Base-by-base conservation (phyloP, 2,888 invertebrate species). In the Mechanitis mazaeus region DNA sequence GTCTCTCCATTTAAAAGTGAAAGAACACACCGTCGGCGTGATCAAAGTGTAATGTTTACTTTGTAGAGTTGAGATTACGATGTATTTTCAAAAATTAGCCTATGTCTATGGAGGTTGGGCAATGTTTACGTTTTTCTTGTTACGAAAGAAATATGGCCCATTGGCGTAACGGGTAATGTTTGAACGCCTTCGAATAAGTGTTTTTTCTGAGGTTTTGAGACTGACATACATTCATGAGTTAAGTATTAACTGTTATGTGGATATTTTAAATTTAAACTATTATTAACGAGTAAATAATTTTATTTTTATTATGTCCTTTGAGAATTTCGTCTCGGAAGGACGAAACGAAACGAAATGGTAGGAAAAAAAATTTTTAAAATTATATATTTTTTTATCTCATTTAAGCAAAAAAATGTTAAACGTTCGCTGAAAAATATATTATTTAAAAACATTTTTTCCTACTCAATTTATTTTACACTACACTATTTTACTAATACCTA, bases 1-100 rank as follows among this genome's bases (percentile, higher is more conserved):
- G 12, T 33, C 45, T 45, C 55, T 38, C 12, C 7, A 61, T 54
- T n/a, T 57, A 71, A 69, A 78, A 80, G 81, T 79, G 78, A 83
- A 84, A 82, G 77, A 75, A 76, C 65, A 77, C 75, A 75, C 50
- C 73, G 75, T 74, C 83, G 80, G 84, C 76, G 70, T 69, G 76
- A 75, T 81, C 85, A 86, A 87, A 87, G 84, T 60, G 69, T 67
- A 64, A 59, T 82, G 81, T 83, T 81, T 80, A 75, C 76, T 70
- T 74, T 77, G 76, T 75, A 71, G 73, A 78, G 64, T 59, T n/a
- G 62, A 83, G 81, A 85, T 86, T 80, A 79, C 84, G 85, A 82
- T 81, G 83, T 83, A 84, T 87, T 82, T 84, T 82, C 79, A 79
- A 84, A 87, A 87, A 71, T 86, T 84, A 83, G 82, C 83, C 76